phyloP scores from a whole-genome alignment of 2,113 vertebrate genomes.

The Plotosus lineatus region DNA sequence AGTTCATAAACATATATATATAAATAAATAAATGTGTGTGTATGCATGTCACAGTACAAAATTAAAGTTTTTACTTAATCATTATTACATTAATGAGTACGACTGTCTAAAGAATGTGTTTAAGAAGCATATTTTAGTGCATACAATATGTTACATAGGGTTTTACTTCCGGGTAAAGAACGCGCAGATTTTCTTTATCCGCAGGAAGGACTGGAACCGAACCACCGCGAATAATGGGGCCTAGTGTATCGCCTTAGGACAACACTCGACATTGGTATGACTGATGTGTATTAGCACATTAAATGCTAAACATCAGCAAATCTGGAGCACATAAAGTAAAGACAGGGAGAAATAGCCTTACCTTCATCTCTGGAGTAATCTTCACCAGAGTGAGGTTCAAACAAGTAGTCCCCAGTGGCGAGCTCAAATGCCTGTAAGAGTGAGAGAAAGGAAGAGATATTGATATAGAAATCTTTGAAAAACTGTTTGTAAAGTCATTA shows the following conservation, averaged over 20 bases:
- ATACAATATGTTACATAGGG: no score
- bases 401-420: slow-evolving; percentile 95
- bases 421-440: slow-evolving; percentile 88
- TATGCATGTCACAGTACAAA: no score
- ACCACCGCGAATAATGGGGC: no score
- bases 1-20: no score
- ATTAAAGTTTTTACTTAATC: no score
- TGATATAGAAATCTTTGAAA: slow-evolving; percentile 24
- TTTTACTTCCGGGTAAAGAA: no score
- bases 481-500: not conserved
- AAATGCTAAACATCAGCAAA: slow-evolving; percentile 11
- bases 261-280: not conserved
- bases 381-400: slow-evolving; percentile 96
- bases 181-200: no score
- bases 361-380: slow-evolving; percentile 98
- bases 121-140: no score
- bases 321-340: slow-evolving; percentile 3
- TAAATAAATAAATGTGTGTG: no score
- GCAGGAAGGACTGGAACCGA: no score
- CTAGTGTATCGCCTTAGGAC: not conserved
- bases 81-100: no score
- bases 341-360: slow-evolving; percentile 55
- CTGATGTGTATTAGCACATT: not conserved
- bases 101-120: no score
- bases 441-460: slow-evolving; percentile 10